These are phyloP conservation scores for Chirona hameri DNA, from an alignment of 2,888 invertebrate genomes.

Conservation along the genomic window DNA sequence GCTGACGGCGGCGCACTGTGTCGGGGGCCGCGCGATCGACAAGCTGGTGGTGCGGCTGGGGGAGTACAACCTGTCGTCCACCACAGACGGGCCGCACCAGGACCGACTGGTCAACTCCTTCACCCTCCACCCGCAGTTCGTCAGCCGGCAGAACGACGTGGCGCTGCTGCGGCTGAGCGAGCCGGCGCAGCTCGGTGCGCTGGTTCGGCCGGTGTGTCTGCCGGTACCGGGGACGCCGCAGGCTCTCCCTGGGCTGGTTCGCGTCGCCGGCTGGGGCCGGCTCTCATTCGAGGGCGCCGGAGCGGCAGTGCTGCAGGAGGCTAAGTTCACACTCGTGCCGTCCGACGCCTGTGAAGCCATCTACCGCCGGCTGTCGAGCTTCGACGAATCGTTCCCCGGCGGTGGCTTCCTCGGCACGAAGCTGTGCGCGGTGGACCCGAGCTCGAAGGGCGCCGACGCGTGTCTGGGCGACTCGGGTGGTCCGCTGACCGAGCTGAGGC, in stretches of 20 bases:
- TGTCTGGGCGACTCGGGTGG: constrained; percentile 22
- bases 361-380: not conserved
- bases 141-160: not conserved
- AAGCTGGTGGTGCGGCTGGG: not conserved
- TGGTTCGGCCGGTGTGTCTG: not conserved
- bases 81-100: not conserved
- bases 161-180: not conserved
- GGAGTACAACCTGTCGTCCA: constrained; percentile 3
- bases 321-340: not conserved
- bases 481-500: not conserved
- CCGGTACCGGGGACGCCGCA: not conserved
- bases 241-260: not conserved
- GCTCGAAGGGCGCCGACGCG: not conserved
- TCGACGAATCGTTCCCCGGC: not conserved
- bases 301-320: not conserved
- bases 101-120: not conserved
- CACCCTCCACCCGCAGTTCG: not conserved
- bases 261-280: constrained; percentile 9
- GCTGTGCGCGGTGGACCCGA: constrained; percentile 13
- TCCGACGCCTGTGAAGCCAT: not conserved
- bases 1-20: constrained; percentile 7
- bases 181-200: not conserved
- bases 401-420: not conserved
- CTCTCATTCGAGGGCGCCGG: not conserved
- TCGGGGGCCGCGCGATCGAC: not conserved